These are phyloP conservation scores for Vimba vimba DNA, from an alignment of 2,113 vertebrate species.

Conservation along the genomic window DNA sequence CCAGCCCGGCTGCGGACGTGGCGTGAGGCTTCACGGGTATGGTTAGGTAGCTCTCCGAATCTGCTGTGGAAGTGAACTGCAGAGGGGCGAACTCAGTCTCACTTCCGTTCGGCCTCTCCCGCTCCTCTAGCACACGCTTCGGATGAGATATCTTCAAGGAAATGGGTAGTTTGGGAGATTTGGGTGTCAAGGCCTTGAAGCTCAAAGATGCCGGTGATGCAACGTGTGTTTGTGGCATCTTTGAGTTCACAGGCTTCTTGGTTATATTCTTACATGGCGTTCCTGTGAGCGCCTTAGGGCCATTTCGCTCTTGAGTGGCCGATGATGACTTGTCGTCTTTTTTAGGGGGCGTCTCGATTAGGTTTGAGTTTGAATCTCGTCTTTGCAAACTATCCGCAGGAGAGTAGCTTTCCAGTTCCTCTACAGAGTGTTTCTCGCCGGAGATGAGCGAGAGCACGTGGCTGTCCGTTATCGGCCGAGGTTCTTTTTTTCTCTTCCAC, in stretches of 20 bases:
- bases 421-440: constrained; percentile 67
- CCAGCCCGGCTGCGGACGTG: constrained; percentile 42
- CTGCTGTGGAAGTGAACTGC: constrained; percentile 56
- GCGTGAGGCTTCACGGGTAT: constrained; percentile 79
- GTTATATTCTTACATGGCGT: constrained; percentile 47
- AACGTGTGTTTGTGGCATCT: constrained; percentile 40
- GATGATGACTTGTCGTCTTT: constrained; percentile 55
- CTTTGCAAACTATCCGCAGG: constrained; percentile 59
- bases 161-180: constrained; percentile 60
- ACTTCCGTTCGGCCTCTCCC: constrained; percentile 26
- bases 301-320: constrained; percentile 52
- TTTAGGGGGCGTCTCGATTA: constrained; percentile 50
- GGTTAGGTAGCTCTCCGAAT: constrained; percentile 84
- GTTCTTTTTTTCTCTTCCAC: constrained; percentile 89
- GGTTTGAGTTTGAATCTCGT: constrained; percentile 70
- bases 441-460: constrained; percentile 88
- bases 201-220: constrained; percentile 51
- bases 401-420: constrained; percentile 27
- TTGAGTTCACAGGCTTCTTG: constrained; percentile 57
- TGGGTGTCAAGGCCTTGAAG: constrained; percentile 52
- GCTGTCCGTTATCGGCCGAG: constrained; percentile 80
- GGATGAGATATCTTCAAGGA: constrained; percentile 57
- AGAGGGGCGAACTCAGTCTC: constrained; percentile 51
- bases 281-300: constrained; percentile 30
- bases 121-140: constrained; percentile 35